phyloP scores from a whole-genome alignment of 2,797 vertebrate genomes.

The Catharus ustulatus region DNA sequence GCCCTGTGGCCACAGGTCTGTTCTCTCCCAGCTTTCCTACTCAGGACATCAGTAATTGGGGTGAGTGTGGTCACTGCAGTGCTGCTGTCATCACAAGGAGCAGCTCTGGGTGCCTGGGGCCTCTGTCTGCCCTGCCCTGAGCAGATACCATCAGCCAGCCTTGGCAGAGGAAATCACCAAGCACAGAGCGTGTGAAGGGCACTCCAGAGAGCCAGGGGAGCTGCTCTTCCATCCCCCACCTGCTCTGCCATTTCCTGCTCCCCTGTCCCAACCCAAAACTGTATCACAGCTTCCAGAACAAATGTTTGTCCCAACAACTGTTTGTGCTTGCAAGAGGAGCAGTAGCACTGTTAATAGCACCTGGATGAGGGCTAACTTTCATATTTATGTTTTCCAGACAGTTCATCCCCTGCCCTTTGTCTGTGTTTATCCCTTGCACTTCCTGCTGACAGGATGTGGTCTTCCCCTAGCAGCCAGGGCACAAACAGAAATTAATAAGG shows the following conservation, averaged over 20 bases:
- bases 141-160: not conserved
- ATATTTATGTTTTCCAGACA: conserved; percentile 19
- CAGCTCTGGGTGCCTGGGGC: not conserved
- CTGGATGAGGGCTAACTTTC: not conserved
- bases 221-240: not conserved
- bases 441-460: conserved; percentile 53
- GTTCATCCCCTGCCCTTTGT: conserved; percentile 24
- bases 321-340: not conserved
- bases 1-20: not conserved
- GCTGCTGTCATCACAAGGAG: not conserved
- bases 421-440: conserved; percentile 25
- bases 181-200: not conserved
- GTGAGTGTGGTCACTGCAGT: not conserved
- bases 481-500: conserved; percentile 11
- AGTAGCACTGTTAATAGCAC: not conserved
- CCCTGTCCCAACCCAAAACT: not conserved
- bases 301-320: not conserved
- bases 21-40: not conserved
- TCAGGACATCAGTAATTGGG: not conserved
- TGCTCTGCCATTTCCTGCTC: not conserved
- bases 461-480: conserved; percentile 17
- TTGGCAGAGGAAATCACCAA: fast-evolving
- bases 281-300: not conserved
- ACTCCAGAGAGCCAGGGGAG: not conserved
- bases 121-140: not conserved